Evolutionary conservation across 2,113 vertebrate species (phyloP), one percentile per base, ranked within the genome.

Genomic region (Herpetotheres cachinnans): DNA sequence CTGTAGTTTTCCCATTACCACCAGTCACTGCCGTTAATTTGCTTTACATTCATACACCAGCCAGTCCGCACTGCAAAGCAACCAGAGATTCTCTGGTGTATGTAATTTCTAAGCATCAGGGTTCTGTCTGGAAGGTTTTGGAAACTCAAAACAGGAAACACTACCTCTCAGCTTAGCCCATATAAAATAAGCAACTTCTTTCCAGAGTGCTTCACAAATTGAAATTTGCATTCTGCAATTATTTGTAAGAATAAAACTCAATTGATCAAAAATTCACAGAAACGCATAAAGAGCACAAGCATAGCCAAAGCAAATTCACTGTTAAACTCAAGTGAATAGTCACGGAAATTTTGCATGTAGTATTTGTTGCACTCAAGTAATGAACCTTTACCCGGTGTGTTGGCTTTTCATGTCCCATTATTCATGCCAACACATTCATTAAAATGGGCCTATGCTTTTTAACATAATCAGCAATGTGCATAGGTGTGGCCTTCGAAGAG

Each of bases 361-460:
- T 49, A 93, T 95, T 95, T 95, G 93, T 88, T 93, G 91, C 93
- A 72, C 46, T 94, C 94, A 94, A 89, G 94, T 95, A 96, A 92
- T 50, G 84, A 97, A 92, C 89, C 52, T 89, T 96, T 95, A 96
- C 89, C 86, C 89, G 79, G 49, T 46, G 58, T 7, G 62, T 65
- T 96, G 86, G 89, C 70, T 93, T 95, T 94, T 93, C 92, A 86
- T 90, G 85, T 88, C 91, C 91, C 84, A 85, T 91, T 71, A 95
- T 94, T 95, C 95, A 93, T 92, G 91, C 89, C 89, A 95, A 82
- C 30, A 96, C 36, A 44, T 86, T 94, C 93, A 94, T 93, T 95
- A 87, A 88, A 96, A 89, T 5, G 47, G 50, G 86, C 42, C 80
- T 82, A 46, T 40, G 74, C 71, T 94, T 86, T 87, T 79, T 90